A percentile compares a stretch with the other conserved stretches of the same genome.
Conservation (phyloP, 2,888 invertebrate genomes). For the Pristionchus maxplancki region DNA sequence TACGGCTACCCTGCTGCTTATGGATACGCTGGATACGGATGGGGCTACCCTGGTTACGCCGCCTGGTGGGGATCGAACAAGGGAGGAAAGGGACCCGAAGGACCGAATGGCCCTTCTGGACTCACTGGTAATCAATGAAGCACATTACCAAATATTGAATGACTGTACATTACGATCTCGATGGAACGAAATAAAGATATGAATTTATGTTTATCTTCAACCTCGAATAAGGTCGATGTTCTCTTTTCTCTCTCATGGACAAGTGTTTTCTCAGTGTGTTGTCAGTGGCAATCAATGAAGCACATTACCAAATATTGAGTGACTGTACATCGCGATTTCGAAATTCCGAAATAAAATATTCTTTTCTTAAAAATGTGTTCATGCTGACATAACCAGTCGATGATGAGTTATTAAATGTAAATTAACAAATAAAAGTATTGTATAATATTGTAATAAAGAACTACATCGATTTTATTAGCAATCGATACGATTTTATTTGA, state of each 20-base stretch:
- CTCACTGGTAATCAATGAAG: constrained; percentile 17
- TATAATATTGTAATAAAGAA: background rate
- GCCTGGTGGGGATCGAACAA: constrained; percentile 12
- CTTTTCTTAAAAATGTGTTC: background rate
- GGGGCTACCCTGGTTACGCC: constrained; percentile 13
- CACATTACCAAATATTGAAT: background rate
- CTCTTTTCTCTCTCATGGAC: too few relatives aligned
- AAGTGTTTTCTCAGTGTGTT: too few relatives aligned
- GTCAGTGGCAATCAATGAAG: constrained; percentile 14
- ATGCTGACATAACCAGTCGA: background rate
- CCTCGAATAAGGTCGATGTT: too few relatives aligned
- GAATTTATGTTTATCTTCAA: too few relatives aligned
- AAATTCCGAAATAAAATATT: background rate
- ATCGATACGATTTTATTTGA: background rate
- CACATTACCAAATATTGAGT: background rate
- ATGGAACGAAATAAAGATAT: too few relatives aligned
- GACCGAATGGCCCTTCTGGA: constrained; percentile 10
- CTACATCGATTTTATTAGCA: background rate
- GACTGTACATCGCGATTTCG: background rate
- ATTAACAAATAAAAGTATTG: too few relatives aligned
- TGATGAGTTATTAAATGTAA: too few relatives aligned
- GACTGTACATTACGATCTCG: constrained; percentile 14
- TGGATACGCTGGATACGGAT: constrained; percentile 8
- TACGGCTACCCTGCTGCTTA: constrained; percentile 22
- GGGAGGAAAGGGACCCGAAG: constrained; percentile 41